Percentiles rank a stretch among this genome's conserved stretches.
Conservation (phyloP, 2,888 invertebrate species). For the Euspilapteryx auroguttella region DNA sequence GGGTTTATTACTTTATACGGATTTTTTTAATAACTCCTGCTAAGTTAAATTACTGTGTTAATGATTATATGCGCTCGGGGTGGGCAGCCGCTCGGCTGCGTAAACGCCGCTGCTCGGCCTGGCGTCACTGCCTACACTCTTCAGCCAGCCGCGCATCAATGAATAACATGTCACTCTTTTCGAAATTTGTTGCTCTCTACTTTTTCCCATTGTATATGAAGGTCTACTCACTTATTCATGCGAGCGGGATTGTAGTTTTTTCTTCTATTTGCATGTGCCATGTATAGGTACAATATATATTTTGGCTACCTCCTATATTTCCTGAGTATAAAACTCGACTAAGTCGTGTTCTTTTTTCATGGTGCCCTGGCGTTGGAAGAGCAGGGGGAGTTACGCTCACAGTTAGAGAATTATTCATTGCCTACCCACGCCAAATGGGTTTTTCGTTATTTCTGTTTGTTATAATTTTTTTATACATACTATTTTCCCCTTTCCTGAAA, state of each 20-base stretch:
- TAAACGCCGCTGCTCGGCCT: too few relatives aligned
- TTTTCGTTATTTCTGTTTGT: slow-evolving; percentile 60
- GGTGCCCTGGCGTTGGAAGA: slow-evolving; percentile 26
- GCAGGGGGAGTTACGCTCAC: slow-evolving; percentile 37
- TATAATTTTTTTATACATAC: too few relatives aligned
- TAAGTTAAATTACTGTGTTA: too few relatives aligned
- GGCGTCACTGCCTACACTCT: too few relatives aligned
- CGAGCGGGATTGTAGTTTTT: slow-evolving; percentile 52
- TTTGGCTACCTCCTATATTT: slow-evolving; percentile 55
- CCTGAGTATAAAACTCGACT: slow-evolving; percentile 53
- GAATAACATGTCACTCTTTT: too few relatives aligned
- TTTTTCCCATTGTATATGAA: slow-evolving; percentile 52
- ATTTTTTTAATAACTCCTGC: too few relatives aligned
- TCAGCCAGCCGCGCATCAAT: too few relatives aligned
- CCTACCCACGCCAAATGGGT: slow-evolving; percentile 55
- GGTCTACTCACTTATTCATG: slow-evolving; percentile 57
- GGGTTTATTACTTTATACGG: slow-evolving; percentile 39
- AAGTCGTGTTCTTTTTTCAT: slow-evolving; percentile 54
- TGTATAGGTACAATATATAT: slow-evolving; percentile 58
- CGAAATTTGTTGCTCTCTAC: too few relatives aligned
- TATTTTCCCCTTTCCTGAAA: too few relatives aligned
- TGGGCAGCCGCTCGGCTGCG: too few relatives aligned
- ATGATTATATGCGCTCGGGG: too few relatives aligned
- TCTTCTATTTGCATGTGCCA: slow-evolving; percentile 41
- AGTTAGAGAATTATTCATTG: slow-evolving; percentile 61